phyloP scores from a whole-genome alignment of 1,140 invertebrate species.

The Panagrolaimus sp. region DNA sequence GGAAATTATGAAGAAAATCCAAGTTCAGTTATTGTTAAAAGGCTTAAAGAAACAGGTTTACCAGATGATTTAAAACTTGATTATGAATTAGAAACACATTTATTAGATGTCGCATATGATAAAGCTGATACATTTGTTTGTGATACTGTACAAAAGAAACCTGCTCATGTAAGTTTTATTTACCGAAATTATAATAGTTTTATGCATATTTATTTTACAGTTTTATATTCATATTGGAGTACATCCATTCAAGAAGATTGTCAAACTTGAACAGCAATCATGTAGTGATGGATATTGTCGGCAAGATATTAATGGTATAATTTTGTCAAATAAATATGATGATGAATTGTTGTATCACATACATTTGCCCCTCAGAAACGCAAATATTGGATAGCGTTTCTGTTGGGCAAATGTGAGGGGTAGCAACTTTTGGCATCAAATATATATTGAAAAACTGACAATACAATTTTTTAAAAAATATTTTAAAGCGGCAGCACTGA shows the following conservation, averaged over 20 bases:
- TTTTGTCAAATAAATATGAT: too few species aligned
- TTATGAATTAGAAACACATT: not conserved
- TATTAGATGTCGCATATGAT: not conserved
- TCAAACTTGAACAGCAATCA: slow-evolving; percentile 12
- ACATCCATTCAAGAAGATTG: not conserved
- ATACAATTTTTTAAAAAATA: too few species aligned
- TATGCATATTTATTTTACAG: not conserved
- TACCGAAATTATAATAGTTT: not conserved
- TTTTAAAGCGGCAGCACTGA: too few species aligned
- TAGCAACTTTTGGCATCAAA: too few species aligned
- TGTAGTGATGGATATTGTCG: slow-evolving; percentile 8
- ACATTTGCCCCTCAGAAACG: too few species aligned
- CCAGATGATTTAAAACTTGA: not conserved
- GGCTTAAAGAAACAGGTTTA: not conserved
- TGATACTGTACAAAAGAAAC: not conserved
- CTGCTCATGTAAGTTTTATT: not conserved
- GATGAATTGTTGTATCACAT: too few species aligned
- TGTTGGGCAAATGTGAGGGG: too few species aligned
- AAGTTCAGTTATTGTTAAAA: not conserved
- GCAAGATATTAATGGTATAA: not conserved
- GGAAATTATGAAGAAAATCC: not conserved
- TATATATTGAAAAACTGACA: too few species aligned
- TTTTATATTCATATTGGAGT: slow-evolving; percentile 7
- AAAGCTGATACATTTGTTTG: not conserved
- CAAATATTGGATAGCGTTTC: too few species aligned